Conservation (phyloP, 2,797 vertebrate genomes). For the Halcyon smyrnensis region DNA sequence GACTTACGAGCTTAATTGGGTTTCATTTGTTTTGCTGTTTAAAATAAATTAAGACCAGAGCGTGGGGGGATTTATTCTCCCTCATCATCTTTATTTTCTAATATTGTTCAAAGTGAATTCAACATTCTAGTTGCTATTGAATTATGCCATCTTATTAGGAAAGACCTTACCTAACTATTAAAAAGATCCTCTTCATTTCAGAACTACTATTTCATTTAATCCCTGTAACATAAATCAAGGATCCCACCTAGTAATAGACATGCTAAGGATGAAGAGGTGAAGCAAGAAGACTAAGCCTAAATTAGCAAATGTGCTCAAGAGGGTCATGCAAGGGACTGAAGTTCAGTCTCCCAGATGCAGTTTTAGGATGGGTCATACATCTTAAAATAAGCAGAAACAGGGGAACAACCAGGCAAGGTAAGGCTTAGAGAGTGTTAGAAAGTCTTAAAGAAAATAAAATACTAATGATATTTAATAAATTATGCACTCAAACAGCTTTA, state of each 20-base stretch:
- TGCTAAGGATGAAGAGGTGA: neutral
- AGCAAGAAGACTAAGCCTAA: neutral
- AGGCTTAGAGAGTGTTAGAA: neutral
- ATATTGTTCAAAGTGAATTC: neutral
- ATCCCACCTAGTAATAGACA: neutral
- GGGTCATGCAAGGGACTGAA: neutral
- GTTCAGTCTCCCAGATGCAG: neutral
- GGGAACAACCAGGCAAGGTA: neutral
- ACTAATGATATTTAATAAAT: neutral
- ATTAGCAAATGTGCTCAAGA: neutral
- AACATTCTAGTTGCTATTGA: neutral
- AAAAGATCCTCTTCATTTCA: neutral
- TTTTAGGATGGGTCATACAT: neutral
- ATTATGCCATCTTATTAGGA: neutral
- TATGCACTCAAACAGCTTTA: neutral
- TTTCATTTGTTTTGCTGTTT: constrained; percentile 60
- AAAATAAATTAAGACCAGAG: constrained; percentile 41
- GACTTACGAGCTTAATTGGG: constrained; percentile 34
- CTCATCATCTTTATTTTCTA: neutral
- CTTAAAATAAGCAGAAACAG: neutral
- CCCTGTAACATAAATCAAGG: neutral
- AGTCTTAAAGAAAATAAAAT: neutral
- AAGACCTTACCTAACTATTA: neutral
- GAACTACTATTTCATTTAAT: neutral
- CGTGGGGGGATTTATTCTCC: neutral